Base-by-base conservation (phyloP, 2,797 vertebrate species). In the Pangasius larnaudii region DNA sequence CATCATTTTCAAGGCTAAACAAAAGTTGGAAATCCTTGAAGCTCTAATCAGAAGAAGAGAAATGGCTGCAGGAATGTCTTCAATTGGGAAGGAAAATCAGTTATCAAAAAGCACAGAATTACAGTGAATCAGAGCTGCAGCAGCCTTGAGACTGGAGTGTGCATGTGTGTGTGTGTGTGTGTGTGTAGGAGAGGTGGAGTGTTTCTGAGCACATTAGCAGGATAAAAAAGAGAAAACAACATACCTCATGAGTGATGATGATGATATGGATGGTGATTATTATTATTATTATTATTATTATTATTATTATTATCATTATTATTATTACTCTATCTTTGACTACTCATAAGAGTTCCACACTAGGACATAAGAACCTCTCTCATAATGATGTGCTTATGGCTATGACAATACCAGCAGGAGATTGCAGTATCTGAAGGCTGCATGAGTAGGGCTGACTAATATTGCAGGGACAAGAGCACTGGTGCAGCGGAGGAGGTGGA, bases 381-480 rank as follows among this genome's bases (percentile, higher is more conserved):
- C 39, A 61, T 83, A 51, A 49, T 74, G 27, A 14, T 58, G 24
- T 46, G 49, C 33, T 80, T 42, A 33, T 81, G 65, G 36, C 42
- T 24, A 63, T 19, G n/a, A 49, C 30, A 33, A 51, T 69, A 84
- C 46, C 30, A 84, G 82, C 63, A 56, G 49, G 30, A 84, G 65
- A 69, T 71, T 71, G 63, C 65, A 69, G 82, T 56, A 84, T 84
- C 65, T 71, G 65, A 84, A 84, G 65, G 82, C 65, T 84, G 82
- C 65, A 84, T 71, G 82, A 84, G 65, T 71, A 71, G 63, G 6
- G 49, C 82, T 84, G 82, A 71, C 82, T 84, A 84, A 84, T 84
- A 56, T 84, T 71, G 46, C 65, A 84, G 63, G 63, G 30, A 71
- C 49, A 84, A 84, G 46, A 53, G 82, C 22, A 36, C 2, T 71